Evolutionary conservation across 1,140 invertebrate species (phyloP).

Genomic region (Megathymus violae): DNA sequence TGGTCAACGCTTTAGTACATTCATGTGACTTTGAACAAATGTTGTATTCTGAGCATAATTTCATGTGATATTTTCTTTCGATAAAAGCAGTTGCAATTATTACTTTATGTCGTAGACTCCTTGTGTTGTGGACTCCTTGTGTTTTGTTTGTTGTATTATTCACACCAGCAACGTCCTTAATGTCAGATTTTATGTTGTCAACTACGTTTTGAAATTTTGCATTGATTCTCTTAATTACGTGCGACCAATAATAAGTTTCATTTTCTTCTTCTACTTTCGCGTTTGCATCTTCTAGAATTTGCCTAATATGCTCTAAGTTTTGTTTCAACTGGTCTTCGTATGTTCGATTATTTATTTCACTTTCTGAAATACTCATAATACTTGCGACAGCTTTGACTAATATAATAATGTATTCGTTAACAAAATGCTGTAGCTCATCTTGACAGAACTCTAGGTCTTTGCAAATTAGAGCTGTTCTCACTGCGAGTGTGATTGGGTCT

Average conservation of each 20-base stretch:
- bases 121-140: conserved; percentile 44
- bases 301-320: conserved; percentile 47
- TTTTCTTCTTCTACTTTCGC: conserved; percentile 43
- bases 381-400: conserved; percentile 46
- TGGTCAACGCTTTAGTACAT: conserved; percentile 50
- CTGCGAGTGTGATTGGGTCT: conserved; percentile 43
- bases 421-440: conserved; percentile 40
- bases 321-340: conserved; percentile 51
- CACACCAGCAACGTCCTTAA: conserved; percentile 26
- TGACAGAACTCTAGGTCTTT: conserved; percentile 51
- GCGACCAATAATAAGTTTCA: conserved; percentile 51
- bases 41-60: conserved; percentile 51
- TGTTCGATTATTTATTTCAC: conserved; percentile 32
- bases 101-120: conserved; percentile 53
- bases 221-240: conserved; percentile 62
- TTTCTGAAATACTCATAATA: conserved; percentile 40
- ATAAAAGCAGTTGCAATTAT: conserved; percentile 50
- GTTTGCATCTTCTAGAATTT: conserved; percentile 45
- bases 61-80: conserved; percentile 55
- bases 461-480: conserved; percentile 50
- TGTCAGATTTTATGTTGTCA: conserved; percentile 34
- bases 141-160: conserved; percentile 6
- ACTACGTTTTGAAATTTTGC: conserved; percentile 52
- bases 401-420: conserved; percentile 55
- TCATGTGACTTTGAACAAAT: conserved; percentile 56